Evolutionary conservation across 2,113 vertebrate genomes (phyloP), one percentile per base, ranked within the genome.

Genomic region (Paralichthys olivaceus): DNA sequence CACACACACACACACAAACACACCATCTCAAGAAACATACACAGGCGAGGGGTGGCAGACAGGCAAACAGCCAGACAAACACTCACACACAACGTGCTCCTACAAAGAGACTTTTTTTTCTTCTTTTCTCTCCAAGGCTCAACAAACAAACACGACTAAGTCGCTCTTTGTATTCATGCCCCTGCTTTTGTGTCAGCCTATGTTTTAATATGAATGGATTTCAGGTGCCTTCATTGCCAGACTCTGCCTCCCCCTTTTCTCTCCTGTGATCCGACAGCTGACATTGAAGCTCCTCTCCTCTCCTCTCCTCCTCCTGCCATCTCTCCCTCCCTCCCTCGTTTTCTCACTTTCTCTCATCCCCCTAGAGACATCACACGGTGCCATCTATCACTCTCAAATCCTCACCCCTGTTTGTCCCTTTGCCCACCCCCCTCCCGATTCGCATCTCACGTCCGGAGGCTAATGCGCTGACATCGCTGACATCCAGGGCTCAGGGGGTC

Each of bases 171-270:
- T 85, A 88, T 90, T 85, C 67, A 64, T 72, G 53, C 51, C 59
- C 28, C 3, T 28, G 28, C 75, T 75, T 67, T 76, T 51, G 60
- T 80, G 67, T 75, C 75, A 67, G 66, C 22, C 19, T 68, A 43
- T 75, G 80, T 78, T 90, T 88, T 83, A 84, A 87, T 85, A 77
- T 75, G 79, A 86, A 84, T 78, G 60, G 55, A 84, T 91, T 78
- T 81, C 51, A 84, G 84, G 76, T 73, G 69, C 63, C 17, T 72
- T 70, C 72, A 45, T 76, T 49, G 72, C 79, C 60, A 57, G 45
- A 23, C 19, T 75, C 75, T 68, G 28, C 62, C 55, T 60, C 47
- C 28, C 55, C 25, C 14, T 3, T 49, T 59, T 57, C 47, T n/a
- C 22, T 61, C 47, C 32, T 80, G 71, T 71, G 29, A 83, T 76